Conservation (phyloP, 2,888 invertebrate genomes). For the Syrphus vitripennis region DNA sequence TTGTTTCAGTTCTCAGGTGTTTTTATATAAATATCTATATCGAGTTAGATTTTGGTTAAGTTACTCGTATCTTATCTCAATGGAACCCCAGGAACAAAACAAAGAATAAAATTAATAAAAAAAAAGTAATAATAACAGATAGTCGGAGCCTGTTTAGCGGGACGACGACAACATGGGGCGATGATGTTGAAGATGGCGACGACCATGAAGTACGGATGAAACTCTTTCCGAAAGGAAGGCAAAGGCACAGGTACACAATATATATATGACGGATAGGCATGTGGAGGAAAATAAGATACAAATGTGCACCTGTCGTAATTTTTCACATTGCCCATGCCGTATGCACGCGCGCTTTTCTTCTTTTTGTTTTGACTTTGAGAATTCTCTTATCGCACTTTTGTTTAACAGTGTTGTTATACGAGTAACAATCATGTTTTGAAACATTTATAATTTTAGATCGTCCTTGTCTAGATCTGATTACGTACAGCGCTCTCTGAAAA, state of each 20-base stretch:
- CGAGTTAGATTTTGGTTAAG: slow-evolving; percentile 15
- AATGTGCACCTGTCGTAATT: slow-evolving; percentile 64
- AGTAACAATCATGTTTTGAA: not conserved
- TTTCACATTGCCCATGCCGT: slow-evolving; percentile 24
- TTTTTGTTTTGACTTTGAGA: slow-evolving; percentile 41
- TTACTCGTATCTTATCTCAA: slow-evolving; percentile 61
- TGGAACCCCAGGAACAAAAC: slow-evolving; percentile 40
- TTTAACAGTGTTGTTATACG: not conserved
- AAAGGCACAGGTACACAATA: too few relatives aligned
- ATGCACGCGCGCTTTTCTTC: slow-evolving; percentile 31
- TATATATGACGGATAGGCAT: not conserved
- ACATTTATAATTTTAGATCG: not conserved
- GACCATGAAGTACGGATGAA: not conserved
- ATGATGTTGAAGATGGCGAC: not conserved
- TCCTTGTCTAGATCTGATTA: too few relatives aligned
- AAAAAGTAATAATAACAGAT: slow-evolving; percentile 18
- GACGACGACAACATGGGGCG: not conserved
- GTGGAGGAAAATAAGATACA: slow-evolving; percentile 32
- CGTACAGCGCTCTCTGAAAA: too few relatives aligned
- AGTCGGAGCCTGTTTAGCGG: slow-evolving; percentile 29
- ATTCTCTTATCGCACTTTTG: not conserved
- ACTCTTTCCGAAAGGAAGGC: slow-evolving; percentile 16
- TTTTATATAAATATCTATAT: not conserved
- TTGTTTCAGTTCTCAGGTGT: slow-evolving; percentile 9
- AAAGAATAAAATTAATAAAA: slow-evolving; percentile 53